These are phyloP conservation scores for Ascidia mentula DNA, from an alignment of 23 tunicate genomes.

Conservation along the genomic window DNA sequence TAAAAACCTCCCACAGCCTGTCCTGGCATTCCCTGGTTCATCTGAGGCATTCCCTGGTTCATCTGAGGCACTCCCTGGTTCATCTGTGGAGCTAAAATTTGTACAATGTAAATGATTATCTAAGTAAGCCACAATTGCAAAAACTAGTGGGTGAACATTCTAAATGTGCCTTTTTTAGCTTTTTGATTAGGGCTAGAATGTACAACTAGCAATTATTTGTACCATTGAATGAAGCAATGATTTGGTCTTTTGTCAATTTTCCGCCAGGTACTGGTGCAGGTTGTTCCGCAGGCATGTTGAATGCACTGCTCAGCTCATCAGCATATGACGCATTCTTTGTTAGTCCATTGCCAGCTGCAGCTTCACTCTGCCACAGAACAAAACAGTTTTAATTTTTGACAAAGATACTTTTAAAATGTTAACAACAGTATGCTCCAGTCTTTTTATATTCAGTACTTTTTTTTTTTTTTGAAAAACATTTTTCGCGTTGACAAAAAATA, in stretches of 20 bases:
- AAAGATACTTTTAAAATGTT: background rate
- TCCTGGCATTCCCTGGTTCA: conserved; percentile 29
- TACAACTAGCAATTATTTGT: background rate
- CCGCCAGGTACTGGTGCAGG: conserved; percentile 75
- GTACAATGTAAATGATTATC: too few relatives aligned
- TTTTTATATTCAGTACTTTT: too few relatives aligned
- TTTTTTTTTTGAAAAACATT: too few relatives aligned
- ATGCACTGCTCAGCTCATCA: conserved; percentile 47
- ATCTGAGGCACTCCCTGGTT: conserved; percentile 23
- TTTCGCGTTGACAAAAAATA: background rate
- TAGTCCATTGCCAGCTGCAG: background rate
- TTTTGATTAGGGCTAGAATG: too few relatives aligned
- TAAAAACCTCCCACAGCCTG: background rate
- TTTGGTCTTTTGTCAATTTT: conserved; percentile 76
- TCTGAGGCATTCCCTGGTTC: conserved; percentile 25
- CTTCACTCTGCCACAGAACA: background rate
- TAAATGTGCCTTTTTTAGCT: too few relatives aligned
- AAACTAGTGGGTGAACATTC: too few relatives aligned
- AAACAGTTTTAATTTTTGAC: background rate
- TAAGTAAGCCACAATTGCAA: too few relatives aligned
- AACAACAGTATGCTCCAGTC: background rate
- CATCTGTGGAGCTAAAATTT: background rate
- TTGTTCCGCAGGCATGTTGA: conserved; percentile 54
- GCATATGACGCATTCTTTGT: conserved; percentile 36
- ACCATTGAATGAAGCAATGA: conserved; percentile 51